These are phyloP conservation scores for Leptinotarsa rubiginosa DNA, from an alignment of 2,888 invertebrate species.

Conservation along the genomic window DNA sequence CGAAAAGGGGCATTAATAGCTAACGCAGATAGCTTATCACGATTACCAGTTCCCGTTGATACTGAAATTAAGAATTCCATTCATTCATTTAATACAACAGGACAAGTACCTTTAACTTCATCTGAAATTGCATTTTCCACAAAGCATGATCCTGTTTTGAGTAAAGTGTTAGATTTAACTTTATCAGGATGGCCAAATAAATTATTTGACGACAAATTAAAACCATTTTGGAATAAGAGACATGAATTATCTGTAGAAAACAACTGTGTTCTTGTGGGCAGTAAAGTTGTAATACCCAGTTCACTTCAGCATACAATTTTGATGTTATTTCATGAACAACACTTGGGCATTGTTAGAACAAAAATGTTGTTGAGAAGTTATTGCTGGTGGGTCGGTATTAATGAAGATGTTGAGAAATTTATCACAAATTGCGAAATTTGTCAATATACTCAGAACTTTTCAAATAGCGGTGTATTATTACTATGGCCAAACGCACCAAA, in stretches of 20 bases:
- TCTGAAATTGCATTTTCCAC: not conserved
- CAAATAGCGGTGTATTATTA: slow-evolving; percentile 5
- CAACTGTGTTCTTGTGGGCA: not conserved
- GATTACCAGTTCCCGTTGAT: slow-evolving; percentile 6
- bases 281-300: no score
- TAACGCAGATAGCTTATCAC: slow-evolving; percentile 37
- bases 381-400: slow-evolving; percentile 14
- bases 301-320: not conserved
- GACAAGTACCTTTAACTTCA: slow-evolving; percentile 3
- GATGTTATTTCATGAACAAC: slow-evolving; percentile 35
- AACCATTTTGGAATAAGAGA: slow-evolving; percentile 26
- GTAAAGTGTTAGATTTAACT: not conserved
- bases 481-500: slow-evolving; percentile 36
- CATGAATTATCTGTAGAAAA: slow-evolving; percentile 31
- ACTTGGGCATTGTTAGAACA: slow-evolving; percentile 20
- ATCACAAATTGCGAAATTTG: slow-evolving; percentile 10
- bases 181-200: slow-evolving; percentile 23
- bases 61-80: not conserved
- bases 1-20: slow-evolving; percentile 33
- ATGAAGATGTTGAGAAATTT: slow-evolving; percentile 18
- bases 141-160: not conserved
- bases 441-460: slow-evolving; percentile 14
- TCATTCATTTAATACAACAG: not conserved
- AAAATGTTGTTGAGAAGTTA: slow-evolving; percentile 12
- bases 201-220: slow-evolving; percentile 14